Base-by-base conservation (phyloP, 2,797 vertebrate genomes). In the Sebastes wilsoni region DNA sequence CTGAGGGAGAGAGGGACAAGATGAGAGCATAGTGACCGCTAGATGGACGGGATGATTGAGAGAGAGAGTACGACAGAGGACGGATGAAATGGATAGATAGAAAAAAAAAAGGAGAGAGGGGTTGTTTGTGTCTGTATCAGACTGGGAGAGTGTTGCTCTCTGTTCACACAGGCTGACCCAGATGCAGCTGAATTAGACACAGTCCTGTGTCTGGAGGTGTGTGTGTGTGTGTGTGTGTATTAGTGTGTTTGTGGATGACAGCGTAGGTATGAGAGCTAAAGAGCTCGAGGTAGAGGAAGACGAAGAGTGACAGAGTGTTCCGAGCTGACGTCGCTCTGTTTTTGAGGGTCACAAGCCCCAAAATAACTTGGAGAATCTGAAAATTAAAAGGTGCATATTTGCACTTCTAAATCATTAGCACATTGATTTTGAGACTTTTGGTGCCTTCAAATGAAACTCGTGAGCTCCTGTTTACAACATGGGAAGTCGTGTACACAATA, bases 181-280 rank as follows among this genome's bases (percentile, higher is more conserved):
- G 79, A 92, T 91, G 83, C 88, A 92, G 88, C 79, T 72, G 76
- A 90, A 92, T 88, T 80, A 88, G 81, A 89, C 81, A 80, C 88
- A 80, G 77, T 23, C 27, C 72, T 49, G 52, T 72, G 71, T 82
- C 36, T 32, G 30, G 59, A 60, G 72, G 60, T 74, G 71, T 61
- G 61, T 70, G 27, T 28, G 27, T 32, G 23, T 66, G 49, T 32
- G 23, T 66, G 49, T 66, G 56, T 64, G 49, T 18, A 46, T 49
- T 49, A 49, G 56, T 58, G 49, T 71, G 54, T 61, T 10, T 75
- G 68, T n/a, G 16, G 20, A 64, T 70, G 66, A 54, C 55, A 67
- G 75, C 8, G 13, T 27, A 58, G 60, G 49, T 52, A 58, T 58
- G 79, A 76, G 38, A 74, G 66, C 61, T 58, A 11, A 34, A 58